A percentile compares a stretch with the other conserved stretches of the same genome.
Evolutionary conservation across 1,140 invertebrate species (phyloP).

Genomic region (Amyelois transitella): DNA sequence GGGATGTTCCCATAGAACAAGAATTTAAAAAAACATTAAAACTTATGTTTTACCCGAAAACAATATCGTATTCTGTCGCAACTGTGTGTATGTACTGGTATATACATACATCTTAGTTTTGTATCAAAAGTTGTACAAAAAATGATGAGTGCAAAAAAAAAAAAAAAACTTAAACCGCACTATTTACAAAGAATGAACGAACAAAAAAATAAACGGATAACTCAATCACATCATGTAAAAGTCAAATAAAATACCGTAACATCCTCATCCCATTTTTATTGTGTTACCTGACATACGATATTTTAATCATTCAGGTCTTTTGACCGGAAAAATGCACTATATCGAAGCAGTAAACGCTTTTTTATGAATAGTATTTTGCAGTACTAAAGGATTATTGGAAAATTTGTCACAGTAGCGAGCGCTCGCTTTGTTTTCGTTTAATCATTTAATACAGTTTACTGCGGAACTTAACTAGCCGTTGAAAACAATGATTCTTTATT

Average conservation of each 20-base stretch:
- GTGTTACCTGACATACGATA: not conserved
- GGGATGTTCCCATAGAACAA: not conserved
- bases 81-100: no score
- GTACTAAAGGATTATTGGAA: conserved; percentile 48
- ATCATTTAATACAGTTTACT: conserved; percentile 35
- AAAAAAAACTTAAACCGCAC: no score
- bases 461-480: not conserved
- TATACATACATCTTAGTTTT: no score
- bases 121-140: no score
- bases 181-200: no score
- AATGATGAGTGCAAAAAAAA: no score
- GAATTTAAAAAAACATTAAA: no score
- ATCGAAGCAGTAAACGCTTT: conserved; percentile 23
- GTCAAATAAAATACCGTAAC: not conserved
- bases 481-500: not conserved
- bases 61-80: no score
- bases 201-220: no score
- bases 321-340: conserved; percentile 1
- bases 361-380: conserved; percentile 41
- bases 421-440: conserved; percentile 38
- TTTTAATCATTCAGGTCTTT: not conserved
- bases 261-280: not conserved
- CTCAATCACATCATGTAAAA: not conserved
- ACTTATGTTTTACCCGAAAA: no score
- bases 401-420: conserved; percentile 43